Evolutionary conservation across 1,140 invertebrate genomes (phyloP), one percentile per base, ranked within the genome.

Genomic region (Gryon sp.): DNA sequence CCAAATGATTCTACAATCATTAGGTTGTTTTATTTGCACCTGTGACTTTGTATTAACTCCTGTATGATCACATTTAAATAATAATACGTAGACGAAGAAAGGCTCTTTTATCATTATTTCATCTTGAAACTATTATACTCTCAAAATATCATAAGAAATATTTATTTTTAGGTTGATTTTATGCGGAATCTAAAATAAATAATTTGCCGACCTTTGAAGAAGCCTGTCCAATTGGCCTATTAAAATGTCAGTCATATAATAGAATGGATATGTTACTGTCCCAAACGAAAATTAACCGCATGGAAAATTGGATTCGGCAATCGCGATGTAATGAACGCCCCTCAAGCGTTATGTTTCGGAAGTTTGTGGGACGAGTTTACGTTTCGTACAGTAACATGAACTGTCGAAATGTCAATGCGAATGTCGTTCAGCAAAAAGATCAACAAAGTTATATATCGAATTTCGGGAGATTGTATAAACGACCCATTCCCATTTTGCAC

Each of bases 291-390:
- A 50, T 48, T 22, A 32, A 50, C 50, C 41, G 34, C 50, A n/a
- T 62, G 57, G 52, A 65, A 73, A 73, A 65, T 73, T 73, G 69
- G 50, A 62, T 62, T 57, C 22, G 41, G 12, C 41, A 9, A 46
- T 50, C 34, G 8, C 48, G 22, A 52, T 59, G 65, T 69, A 69
- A 69, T 52, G 65, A 69, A 69, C 45, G 43, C 14, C 57, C 6
- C 57, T 46, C 46, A 5, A 12, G 20, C 19, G 16, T 55, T 40
- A 22, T 53, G 34, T 50, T 50, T 70, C 19, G 14, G 43, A 46
- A 34, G 14, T 46, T 12, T n/a, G 26, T 8, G 32, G 9, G 38
- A 30, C 41, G 26, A 60, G 62, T 70, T 70, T 55, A 26, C 30
- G 24, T 1, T 14, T 14, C 14, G n/a, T 3, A 9, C 41, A 18